phyloP scores from a whole-genome alignment of 64 coral and sea anemone species.

The Exaiptasia diaphana region DNA sequence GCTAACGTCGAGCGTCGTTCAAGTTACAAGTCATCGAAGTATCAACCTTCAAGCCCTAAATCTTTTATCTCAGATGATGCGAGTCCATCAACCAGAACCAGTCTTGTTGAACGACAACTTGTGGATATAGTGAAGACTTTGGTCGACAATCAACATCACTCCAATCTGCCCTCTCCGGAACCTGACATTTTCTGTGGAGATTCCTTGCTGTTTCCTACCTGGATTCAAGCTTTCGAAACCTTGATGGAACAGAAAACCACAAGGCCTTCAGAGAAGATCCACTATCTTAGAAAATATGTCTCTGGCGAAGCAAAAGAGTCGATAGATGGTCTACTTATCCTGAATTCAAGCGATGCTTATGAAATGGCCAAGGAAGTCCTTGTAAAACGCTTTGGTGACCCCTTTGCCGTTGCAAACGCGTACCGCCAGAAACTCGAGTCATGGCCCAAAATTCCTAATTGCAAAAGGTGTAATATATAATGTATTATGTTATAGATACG shows the following conservation, averaged over 20 bases:
- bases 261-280: conserved; percentile 10
- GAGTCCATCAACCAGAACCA: no score
- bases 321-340: conserved; percentile 30
- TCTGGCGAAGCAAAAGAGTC: conserved; percentile 34
- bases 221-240: conserved; percentile 43
- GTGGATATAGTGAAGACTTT: neutral
- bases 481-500: no score
- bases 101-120: neutral
- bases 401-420: neutral
- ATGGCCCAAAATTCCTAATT: no score
- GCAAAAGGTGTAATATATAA: no score
- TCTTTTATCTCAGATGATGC: no score
- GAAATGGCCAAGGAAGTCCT: conserved; percentile 36
- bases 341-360: conserved; percentile 34
- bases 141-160: neutral
- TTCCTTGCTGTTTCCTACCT: conserved; percentile 12
- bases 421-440: no score
- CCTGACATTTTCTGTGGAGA: neutral
- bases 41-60: no score
- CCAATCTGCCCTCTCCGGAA: neutral
- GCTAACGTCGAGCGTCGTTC: no score
- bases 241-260: conserved; percentile 32
- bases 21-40: no score
- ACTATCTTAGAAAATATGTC: conserved; percentile 47
- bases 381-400: conserved; percentile 43